These are phyloP conservation scores for Felis catus DNA, from an alignment of 2,113 vertebrate species.

Conservation along the genomic window DNA sequence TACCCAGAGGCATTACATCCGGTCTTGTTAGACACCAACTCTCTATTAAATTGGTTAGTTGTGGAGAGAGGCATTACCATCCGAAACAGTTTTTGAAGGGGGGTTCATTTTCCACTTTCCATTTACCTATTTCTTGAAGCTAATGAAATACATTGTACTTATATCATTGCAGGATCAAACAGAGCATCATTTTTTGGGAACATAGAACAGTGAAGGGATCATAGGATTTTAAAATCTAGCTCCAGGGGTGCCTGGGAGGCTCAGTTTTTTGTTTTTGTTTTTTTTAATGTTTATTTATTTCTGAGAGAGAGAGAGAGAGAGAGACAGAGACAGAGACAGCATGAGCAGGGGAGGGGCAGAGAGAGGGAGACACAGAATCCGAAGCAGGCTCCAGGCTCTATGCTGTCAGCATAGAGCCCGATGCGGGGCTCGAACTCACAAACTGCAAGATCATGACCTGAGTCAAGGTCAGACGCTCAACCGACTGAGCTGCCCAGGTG, in stretches of 20 bases:
- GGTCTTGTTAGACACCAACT: neutral
- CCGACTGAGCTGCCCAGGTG: no score
- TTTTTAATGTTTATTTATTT: no score
- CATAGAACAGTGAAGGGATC: neutral
- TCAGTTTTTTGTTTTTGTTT: no score
- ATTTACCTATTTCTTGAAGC: constrained; percentile 4
- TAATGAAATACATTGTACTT: neutral
- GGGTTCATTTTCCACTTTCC: neutral
- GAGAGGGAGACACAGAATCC: no score
- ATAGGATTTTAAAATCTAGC: neutral
- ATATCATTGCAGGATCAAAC: neutral
- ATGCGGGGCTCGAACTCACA: no score
- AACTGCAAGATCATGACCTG: no score
- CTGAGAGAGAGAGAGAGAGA: no score
- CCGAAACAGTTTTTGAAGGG: neutral
- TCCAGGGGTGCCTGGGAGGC: neutral
- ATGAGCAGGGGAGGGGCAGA: no score
- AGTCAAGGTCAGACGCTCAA: no score
- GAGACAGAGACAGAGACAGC: no score
- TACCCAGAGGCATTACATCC: neutral
- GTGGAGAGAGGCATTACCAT: neutral
- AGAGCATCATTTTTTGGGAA: neutral
- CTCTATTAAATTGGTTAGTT: neutral
- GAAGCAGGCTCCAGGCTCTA: no score
- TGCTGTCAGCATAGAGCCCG: no score